Conservation (phyloP, 2,888 invertebrate genomes). For the Loripinus fragilis region DNA sequence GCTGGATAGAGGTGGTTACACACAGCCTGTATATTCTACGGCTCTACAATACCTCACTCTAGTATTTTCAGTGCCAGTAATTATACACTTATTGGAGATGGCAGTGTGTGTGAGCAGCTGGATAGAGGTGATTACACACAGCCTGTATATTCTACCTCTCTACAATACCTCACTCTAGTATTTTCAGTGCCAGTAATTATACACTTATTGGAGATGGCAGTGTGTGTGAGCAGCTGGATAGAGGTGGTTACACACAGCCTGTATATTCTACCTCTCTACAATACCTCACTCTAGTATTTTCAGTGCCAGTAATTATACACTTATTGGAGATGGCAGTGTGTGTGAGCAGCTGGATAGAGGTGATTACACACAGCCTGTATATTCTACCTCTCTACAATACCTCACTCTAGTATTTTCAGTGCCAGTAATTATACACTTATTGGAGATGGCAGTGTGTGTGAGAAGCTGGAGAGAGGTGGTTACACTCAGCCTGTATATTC, state of each 20-base stretch:
- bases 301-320: background rate
- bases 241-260: background rate
- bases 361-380: background rate
- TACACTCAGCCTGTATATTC: background rate
- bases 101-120: background rate
- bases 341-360: background rate
- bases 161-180: too few relatives aligned
- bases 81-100: background rate
- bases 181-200: constrained; percentile 2
- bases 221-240: background rate
- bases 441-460: constrained; percentile 1
- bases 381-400: too few relatives aligned
- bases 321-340: background rate
- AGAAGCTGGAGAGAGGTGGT: background rate
- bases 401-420: background rate
- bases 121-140: background rate
- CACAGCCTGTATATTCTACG: background rate
- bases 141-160: background rate
- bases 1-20: background rate
- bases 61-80: background rate
- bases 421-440: background rate
- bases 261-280: background rate
- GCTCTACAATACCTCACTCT: too few relatives aligned
- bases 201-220: background rate
- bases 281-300: background rate